A percentile compares a stretch with the other conserved stretches of the same genome.
These are phyloP conservation scores for Equus quagga DNA, from an alignment of 2,113 vertebrate species.

Conservation along the genomic window DNA sequence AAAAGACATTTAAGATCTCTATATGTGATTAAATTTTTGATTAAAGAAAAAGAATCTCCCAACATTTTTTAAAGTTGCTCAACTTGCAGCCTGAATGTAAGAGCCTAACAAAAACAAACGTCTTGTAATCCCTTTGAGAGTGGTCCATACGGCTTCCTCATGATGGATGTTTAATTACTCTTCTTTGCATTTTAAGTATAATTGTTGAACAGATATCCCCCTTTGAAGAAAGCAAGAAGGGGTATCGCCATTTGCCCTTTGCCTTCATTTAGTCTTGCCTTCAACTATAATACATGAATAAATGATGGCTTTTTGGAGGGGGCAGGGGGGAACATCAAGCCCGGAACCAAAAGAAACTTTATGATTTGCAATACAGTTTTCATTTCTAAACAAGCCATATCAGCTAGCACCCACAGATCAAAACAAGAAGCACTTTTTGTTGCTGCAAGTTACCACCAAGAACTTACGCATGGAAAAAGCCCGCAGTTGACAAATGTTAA, in stretches of 20 bases:
- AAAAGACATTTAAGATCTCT: constrained; percentile 67
- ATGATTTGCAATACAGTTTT: constrained; percentile 51
- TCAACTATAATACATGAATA: constrained; percentile 34
- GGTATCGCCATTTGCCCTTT: constrained; percentile 9
- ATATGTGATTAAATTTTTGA: constrained; percentile 68
- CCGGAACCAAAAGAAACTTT: constrained; percentile 15
- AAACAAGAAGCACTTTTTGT: not conserved
- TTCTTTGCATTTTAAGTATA: constrained; percentile 60
- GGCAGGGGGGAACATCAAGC: not conserved
- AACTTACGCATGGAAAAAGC: not conserved
- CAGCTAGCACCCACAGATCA: not conserved
- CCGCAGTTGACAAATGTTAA: constrained; percentile 24
- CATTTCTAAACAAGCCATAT: constrained; percentile 47
- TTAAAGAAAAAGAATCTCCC: constrained; percentile 58
- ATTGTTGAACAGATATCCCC: not conserved
- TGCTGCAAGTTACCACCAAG: not conserved
- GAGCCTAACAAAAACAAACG: constrained; percentile 62
- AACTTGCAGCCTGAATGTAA: constrained; percentile 26
- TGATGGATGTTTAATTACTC: constrained; percentile 42
- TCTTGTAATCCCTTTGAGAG: constrained; percentile 38
- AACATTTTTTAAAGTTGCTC: constrained; percentile 50
- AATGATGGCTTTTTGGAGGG: not conserved
- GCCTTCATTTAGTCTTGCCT: constrained; percentile 40
- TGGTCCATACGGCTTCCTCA: constrained; percentile 37
- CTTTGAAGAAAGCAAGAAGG: constrained; percentile 31